Evolutionary conservation across 2,113 vertebrate species (phyloP).

Genomic region (Morone chrysops): DNA sequence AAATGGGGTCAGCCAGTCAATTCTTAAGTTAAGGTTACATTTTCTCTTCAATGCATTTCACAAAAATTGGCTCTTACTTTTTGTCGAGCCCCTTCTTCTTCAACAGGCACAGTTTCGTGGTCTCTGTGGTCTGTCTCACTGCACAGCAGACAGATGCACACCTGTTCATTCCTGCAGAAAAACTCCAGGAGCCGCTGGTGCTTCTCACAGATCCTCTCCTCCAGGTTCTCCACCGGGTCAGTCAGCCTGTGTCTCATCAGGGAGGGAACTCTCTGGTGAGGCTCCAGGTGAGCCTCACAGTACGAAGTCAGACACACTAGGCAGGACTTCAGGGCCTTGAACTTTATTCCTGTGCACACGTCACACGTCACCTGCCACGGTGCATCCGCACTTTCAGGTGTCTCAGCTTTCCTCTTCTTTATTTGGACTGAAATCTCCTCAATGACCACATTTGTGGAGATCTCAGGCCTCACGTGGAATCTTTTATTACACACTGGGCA

Average conservation of each 20-base stretch:
- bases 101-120: constrained; percentile 69
- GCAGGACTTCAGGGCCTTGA: constrained; percentile 77
- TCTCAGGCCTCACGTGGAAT: constrained; percentile 65
- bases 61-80: constrained; percentile 45
- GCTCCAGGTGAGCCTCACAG: constrained; percentile 78
- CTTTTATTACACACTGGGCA: constrained; percentile 79
- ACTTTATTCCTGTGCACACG: constrained; percentile 65
- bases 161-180: constrained; percentile 77
- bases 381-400: accelerated
- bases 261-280: constrained; percentile 67
- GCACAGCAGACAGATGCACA: constrained; percentile 79
- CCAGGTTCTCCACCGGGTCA: constrained; percentile 76
- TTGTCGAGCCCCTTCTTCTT: constrained; percentile 69
- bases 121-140: constrained; percentile 70
- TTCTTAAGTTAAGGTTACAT: background rate
- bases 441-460: constrained; percentile 71
- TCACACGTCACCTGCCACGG: constrained; percentile 72
- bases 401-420: constrained; percentile 45
- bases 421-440: constrained; percentile 78
- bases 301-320: constrained; percentile 78
- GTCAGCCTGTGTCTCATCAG: constrained; percentile 79
- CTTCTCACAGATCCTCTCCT: constrained; percentile 73
- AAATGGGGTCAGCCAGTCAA: background rate
- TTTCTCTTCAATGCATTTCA: background rate
- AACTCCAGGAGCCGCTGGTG: constrained; percentile 73